Percentiles rank a stretch among this genome's conserved stretches.
Evolutionary conservation across 2,113 vertebrate genomes (phyloP).

Genomic region (Tor tambroides): DNA sequence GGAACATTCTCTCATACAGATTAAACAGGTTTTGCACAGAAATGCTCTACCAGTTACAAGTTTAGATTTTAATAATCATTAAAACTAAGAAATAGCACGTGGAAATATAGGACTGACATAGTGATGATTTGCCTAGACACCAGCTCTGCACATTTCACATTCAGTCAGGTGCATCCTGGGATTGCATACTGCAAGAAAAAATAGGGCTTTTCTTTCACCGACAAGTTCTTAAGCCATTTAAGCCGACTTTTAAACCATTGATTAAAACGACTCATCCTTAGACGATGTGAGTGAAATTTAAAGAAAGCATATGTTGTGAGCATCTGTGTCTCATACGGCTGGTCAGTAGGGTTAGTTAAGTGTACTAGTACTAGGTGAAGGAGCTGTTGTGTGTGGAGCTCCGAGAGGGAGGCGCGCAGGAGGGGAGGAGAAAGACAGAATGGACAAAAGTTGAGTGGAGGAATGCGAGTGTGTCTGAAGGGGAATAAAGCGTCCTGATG

Average conservation of each 20-base stretch:
- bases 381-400: constrained; percentile 4
- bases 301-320: neutral
- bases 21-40: neutral
- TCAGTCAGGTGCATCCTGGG: neutral
- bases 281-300: neutral
- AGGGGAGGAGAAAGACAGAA: constrained; percentile 58
- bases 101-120: neutral
- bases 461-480: constrained; percentile 75
- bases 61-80: neutral
- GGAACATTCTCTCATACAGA: neutral
- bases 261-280: neutral
- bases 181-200: neutral
- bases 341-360: neutral
- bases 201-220: neutral
- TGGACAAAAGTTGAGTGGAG: constrained; percentile 73
- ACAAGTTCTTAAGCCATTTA: neutral
- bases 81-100: neutral
- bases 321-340: neutral
- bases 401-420: constrained; percentile 27
- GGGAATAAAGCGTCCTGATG: constrained; percentile 58
- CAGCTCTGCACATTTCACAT: neutral
- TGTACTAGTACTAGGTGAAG: neutral
- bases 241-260: neutral
- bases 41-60: neutral
- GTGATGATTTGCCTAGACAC: neutral